These are phyloP conservation scores for Oryzias melastigma DNA, from an alignment of 2,113 vertebrate genomes.

Conservation along the genomic window DNA sequence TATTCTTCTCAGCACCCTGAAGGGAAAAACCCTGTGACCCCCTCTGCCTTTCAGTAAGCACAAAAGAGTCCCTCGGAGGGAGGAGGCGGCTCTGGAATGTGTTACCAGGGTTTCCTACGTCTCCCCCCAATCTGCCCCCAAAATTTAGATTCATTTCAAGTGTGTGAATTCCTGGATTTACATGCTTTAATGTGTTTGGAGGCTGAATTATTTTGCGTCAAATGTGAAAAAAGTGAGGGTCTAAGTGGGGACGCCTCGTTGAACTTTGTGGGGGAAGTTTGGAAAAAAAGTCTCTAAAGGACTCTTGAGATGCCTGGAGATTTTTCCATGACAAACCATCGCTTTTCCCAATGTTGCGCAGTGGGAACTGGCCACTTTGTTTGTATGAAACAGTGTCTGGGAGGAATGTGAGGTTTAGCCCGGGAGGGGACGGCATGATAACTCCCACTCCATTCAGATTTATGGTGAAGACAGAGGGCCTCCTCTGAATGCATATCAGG, in stretches of 20 bases:
- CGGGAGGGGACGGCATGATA: constrained; percentile 64
- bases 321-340: constrained; percentile 71
- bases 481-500: constrained; percentile 66
- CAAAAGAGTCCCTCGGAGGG: constrained; percentile 68
- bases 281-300: constrained; percentile 35
- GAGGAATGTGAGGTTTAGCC: constrained; percentile 69
- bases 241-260: constrained; percentile 20
- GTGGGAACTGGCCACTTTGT: constrained; percentile 75
- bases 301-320: constrained; percentile 68
- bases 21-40: constrained; percentile 75
- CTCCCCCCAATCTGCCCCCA: constrained; percentile 7
- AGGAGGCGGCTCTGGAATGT: constrained; percentile 66
- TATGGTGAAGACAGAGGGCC: constrained; percentile 66
- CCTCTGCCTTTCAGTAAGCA: constrained; percentile 64
- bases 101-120: constrained; percentile 65
- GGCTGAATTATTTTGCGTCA: not conserved
- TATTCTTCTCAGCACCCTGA: constrained; percentile 70
- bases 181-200: not conserved
- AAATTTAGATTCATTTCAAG: constrained; percentile 41
- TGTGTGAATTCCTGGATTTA: constrained; percentile 2
- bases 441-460: constrained; percentile 72
- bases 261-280: constrained; percentile 13
- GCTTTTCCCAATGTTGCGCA: constrained; percentile 63
- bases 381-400: constrained; percentile 67
- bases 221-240: not conserved